A percentile compares a stretch with the other conserved stretches of the same genome.
phyloP scores from a whole-genome alignment of 2,113 vertebrate genomes.

The Speoplatyrhinus poulsoni region DNA sequence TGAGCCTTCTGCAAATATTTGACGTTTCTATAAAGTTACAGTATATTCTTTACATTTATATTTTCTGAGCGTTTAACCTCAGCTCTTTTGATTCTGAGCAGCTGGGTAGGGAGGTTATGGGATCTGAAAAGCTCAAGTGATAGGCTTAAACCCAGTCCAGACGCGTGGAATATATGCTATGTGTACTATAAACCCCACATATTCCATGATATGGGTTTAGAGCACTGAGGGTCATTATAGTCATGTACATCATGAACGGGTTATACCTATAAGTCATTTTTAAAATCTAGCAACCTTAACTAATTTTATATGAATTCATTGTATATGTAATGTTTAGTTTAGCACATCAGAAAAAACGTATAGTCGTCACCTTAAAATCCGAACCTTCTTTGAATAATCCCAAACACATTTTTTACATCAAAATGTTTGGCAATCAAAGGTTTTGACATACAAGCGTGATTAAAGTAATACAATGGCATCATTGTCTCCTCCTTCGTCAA shows the following conservation, averaged over 20 bases:
- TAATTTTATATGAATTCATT: too few species aligned
- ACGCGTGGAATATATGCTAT: slow-evolving; percentile 31
- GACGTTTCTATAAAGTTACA: not conserved
- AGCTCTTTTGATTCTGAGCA: slow-evolving; percentile 37
- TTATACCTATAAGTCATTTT: too few species aligned
- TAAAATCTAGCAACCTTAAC: too few species aligned
- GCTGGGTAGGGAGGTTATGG: slow-evolving; percentile 56
- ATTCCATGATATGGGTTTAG: slow-evolving; percentile 65
- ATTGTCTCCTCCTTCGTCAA: slow-evolving; percentile 7
- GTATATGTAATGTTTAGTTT: too few species aligned
- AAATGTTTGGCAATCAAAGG: too few species aligned
- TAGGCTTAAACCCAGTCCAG: slow-evolving; percentile 58
- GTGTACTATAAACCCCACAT: slow-evolving; percentile 53
- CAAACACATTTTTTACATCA: too few species aligned
- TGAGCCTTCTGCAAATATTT: slow-evolving; percentile 1
- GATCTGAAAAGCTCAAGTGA: slow-evolving; percentile 63
- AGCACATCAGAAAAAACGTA: too few species aligned
- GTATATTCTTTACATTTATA: too few species aligned
- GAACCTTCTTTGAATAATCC: too few species aligned
- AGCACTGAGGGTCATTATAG: slow-evolving; percentile 22
- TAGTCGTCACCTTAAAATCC: too few species aligned
- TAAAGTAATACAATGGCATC: not conserved
- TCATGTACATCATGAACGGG: too few species aligned
- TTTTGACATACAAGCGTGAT: too few species aligned
- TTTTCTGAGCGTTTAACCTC: slow-evolving; percentile 6